Evolutionary conservation across 2,113 vertebrate genomes (phyloP).

Genomic region (Vicugna pacos): DNA sequence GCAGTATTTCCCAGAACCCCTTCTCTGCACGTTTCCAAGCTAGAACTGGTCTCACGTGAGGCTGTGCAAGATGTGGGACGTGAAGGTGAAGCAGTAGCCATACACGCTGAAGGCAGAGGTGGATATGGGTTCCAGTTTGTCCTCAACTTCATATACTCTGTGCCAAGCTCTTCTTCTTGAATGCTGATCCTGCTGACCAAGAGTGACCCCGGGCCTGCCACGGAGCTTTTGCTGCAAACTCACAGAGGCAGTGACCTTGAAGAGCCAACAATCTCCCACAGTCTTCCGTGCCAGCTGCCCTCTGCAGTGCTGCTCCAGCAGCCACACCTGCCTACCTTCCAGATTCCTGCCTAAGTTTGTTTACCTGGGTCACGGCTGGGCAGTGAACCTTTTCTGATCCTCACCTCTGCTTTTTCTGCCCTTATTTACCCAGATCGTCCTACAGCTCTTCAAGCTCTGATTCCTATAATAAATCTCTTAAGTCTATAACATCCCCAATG

Average conservation of each 20-base stretch:
- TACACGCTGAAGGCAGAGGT: not conserved
- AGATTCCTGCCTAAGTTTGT: not conserved
- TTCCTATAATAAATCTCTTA: not conserved
- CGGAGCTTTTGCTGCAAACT: not conserved
- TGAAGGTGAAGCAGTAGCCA: too few relatives aligned
- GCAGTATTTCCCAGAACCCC: not conserved
- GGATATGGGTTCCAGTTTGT: rapidly evolving
- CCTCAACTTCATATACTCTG: not conserved
- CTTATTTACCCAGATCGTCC: not conserved
- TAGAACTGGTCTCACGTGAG: not conserved
- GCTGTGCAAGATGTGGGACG: not conserved
- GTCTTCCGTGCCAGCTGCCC: not conserved
- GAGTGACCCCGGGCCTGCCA: not conserved
- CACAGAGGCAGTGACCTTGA: not conserved
- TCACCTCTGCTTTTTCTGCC: not conserved
- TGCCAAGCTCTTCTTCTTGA: not conserved
- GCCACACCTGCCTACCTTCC: not conserved
- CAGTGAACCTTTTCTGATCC: not conserved
- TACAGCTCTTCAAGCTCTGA: not conserved
- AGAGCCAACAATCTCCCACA: not conserved
- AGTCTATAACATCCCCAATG: not conserved
- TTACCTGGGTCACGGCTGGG: not conserved
- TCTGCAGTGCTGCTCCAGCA: not conserved
- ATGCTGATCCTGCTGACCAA: not conserved
- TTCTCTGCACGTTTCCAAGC: not conserved